Conservation (phyloP, 2,888 invertebrate genomes). For the Eupithecia dodoneata region DNA sequence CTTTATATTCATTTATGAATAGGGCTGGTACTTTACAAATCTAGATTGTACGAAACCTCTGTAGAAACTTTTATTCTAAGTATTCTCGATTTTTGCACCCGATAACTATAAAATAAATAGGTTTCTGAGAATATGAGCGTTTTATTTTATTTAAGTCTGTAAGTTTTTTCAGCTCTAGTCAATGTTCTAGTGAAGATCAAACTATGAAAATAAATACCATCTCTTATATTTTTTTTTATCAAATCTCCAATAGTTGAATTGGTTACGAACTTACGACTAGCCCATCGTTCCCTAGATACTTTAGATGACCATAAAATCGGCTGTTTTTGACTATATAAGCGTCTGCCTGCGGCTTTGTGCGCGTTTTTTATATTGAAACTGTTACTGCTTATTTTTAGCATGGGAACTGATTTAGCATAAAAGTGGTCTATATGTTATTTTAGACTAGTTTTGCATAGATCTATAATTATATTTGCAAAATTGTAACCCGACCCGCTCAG, state of each 20-base stretch:
- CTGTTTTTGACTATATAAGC: background rate
- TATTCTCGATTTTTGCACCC: background rate
- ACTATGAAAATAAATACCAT: background rate
- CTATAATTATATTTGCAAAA: background rate
- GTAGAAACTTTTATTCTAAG: background rate
- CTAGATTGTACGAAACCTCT: background rate
- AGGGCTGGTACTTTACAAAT: constrained; percentile 13
- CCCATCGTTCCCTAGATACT: background rate
- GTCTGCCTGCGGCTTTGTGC: background rate
- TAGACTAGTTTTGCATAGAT: background rate
- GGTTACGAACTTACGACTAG: background rate
- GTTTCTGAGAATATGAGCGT: background rate
- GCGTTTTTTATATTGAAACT: background rate
- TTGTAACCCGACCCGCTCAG: background rate
- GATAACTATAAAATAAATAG: background rate
- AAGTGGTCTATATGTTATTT: background rate
- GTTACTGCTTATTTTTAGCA: background rate
- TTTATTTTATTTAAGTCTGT: constrained; percentile 12
- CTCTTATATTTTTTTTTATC: background rate
- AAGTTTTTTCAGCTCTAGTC: background rate
- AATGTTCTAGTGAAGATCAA: background rate
- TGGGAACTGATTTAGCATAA: background rate
- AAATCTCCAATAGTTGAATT: background rate
- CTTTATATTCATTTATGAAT: constrained; percentile 21
- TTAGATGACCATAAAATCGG: background rate